Percentiles rank a stretch among this genome's conserved stretches.
phyloP scores from a whole-genome alignment of 2,113 vertebrate species.

The Chamaea fasciata region DNA sequence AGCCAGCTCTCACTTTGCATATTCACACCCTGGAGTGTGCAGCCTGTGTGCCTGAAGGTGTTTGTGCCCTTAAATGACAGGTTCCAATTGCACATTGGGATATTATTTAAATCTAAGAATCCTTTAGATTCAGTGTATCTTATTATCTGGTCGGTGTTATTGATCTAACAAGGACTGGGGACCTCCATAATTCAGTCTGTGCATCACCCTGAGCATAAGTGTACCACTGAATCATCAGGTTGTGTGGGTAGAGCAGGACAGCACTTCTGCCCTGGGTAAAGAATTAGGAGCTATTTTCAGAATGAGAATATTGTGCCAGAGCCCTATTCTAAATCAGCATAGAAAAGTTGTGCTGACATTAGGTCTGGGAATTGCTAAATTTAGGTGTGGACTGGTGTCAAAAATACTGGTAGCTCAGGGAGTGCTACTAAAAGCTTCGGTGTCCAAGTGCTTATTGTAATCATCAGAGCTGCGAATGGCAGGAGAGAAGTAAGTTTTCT shows the following conservation, averaged over 20 bases:
- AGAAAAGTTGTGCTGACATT: background rate
- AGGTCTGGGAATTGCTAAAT: conserved; percentile 42
- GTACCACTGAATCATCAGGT: background rate
- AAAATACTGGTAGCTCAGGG: background rate
- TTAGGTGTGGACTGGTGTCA: background rate
- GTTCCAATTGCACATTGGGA: background rate
- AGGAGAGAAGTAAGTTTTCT: background rate
- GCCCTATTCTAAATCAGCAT: conserved; percentile 25
- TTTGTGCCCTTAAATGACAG: background rate
- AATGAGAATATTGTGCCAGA: conserved; percentile 36
- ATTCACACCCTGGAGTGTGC: background rate
- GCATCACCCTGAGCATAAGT: background rate
- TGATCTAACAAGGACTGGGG: background rate
- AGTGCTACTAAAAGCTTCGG: background rate
- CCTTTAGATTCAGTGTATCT: background rate
- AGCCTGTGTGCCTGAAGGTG: background rate
- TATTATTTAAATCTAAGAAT: background rate
- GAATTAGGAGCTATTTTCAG: conserved; percentile 37
- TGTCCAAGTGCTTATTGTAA: background rate
- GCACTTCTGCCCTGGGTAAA: background rate
- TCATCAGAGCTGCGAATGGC: background rate
- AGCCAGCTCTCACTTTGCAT: background rate
- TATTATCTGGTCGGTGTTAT: background rate
- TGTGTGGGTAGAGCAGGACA: background rate
- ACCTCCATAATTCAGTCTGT: background rate